Base-by-base conservation (phyloP, 64 coral and sea anemone genomes). In the Actinia equina region DNA sequence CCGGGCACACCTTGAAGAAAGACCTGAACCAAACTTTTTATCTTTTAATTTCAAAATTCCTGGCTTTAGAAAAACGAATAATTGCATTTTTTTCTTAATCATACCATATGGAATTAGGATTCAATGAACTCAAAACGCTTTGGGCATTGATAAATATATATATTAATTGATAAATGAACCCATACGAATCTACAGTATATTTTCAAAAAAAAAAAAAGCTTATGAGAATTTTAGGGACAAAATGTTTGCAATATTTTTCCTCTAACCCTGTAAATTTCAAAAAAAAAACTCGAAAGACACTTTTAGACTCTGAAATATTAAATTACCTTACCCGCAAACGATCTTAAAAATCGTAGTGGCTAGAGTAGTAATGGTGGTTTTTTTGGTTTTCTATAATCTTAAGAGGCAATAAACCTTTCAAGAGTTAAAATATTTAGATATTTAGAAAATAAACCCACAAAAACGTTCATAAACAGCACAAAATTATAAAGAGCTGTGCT, bases 361-460 rank as follows among this genome's bases (percentile, higher is more conserved):
- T 74, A 30, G 0, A 2, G 26, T 30, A 74, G 26, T 74, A 16
- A n/a, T 41, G n/a, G 69, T 74, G 62, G 62, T 74, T 41, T 30
- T 37, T 37, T 16, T 27, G 55, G 55, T 30, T 41, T 37, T 37
- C 42, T 30, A 13, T 9, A 74, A 41, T 74, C 69, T 74, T 41
- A 41, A 74, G 69, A 74, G 69, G 25, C 23, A 41, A 74, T 74
- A 74, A 74, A 30, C 10, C 69, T 74, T 74, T 74, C 4, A 74
- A 14, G 69, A 74, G 23, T 74, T n/a, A 23, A 65, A 65, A 65
- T 65, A 65, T 65, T 65, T 41, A 74, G 69, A 15, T 74, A 74
- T 74, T 74, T 14, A 30, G 69, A 74, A 74, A 74, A 74, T 30
- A 42, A 74, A 74, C 69, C 69, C n/a, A 74, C 10, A 74, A 74